Conservation (phyloP, 2,888 invertebrate species). For the Pollenia labialis region DNA sequence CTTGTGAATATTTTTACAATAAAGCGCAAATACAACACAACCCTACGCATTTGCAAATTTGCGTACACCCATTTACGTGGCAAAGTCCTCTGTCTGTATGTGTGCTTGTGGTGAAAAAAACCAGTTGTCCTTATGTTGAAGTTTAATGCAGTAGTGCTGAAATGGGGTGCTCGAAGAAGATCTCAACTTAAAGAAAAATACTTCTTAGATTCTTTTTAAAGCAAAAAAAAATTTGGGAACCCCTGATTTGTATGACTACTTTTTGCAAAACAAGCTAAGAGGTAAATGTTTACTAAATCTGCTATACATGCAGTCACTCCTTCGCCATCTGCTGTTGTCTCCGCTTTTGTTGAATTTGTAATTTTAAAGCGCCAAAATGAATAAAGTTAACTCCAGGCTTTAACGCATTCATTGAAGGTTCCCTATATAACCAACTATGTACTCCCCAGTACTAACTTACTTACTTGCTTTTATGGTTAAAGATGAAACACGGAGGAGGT, state of each 20-base stretch:
- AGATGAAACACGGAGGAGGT: background rate
- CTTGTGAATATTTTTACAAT: conserved; percentile 16
- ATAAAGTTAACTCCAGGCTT: conserved; percentile 60
- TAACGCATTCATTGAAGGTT: conserved; percentile 40
- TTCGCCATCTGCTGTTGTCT: background rate
- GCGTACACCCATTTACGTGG: conserved; percentile 44
- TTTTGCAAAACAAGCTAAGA: conserved; percentile 39
- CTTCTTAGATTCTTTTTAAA: too few species aligned
- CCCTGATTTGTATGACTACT: conserved; percentile 33
- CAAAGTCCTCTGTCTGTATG: conserved; percentile 27
- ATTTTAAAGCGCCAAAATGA: conserved; percentile 65
- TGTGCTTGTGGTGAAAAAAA: conserved; percentile 37
- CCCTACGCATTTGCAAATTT: conserved; percentile 44
- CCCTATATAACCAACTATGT: conserved; percentile 13
- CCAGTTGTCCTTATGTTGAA: conserved; percentile 48
- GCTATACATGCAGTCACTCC: background rate
- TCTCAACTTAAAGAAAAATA: too few species aligned
- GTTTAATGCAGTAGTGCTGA: too few species aligned
- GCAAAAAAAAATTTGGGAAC: too few species aligned
- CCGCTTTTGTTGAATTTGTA: conserved; percentile 52
- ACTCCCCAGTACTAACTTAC: conserved; percentile 8
- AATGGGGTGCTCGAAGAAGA: too few species aligned
- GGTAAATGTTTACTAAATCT: conserved; percentile 32
- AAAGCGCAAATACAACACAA: conserved; percentile 1
- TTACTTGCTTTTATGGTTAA: background rate